Evolutionary conservation across 2,113 vertebrate species (phyloP).

Genomic region (Syngnathus scovelli): DNA sequence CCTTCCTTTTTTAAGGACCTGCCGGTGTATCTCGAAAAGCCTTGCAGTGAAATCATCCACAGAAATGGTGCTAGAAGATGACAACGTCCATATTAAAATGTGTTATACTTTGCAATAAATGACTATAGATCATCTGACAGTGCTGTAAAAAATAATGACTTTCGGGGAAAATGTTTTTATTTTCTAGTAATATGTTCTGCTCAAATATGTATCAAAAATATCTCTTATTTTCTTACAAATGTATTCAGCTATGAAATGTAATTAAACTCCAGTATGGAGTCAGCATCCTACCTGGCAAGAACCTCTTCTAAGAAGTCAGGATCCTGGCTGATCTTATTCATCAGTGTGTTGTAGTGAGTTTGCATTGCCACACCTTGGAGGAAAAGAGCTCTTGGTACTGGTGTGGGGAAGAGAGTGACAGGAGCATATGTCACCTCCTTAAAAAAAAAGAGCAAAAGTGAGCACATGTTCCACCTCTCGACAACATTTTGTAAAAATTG

Average conservation of each 20-base stretch:
- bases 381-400: conserved; percentile 74
- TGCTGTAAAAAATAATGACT: no score
- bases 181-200: no score
- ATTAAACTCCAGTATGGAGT: background rate
- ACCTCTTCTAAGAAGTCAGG: conserved; percentile 76
- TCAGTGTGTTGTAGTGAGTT: conserved; percentile 82
- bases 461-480: background rate
- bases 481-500: background rate
- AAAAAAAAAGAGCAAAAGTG: background rate
- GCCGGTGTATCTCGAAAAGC: conserved; percentile 82
- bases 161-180: no score
- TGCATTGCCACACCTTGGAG: conserved; percentile 83
- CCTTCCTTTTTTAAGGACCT: conserved; percentile 79
- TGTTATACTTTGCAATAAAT: background rate
- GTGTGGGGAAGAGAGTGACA: conserved; percentile 84
- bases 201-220: background rate
- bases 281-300: conserved; percentile 76
- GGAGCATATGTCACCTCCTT: conserved; percentile 89
- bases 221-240: background rate
- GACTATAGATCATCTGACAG: no score
- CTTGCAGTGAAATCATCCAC: conserved; percentile 84
- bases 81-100: background rate
- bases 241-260: background rate
- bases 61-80: conserved; percentile 76
- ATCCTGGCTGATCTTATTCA: conserved; percentile 86